A percentile compares a stretch with the other conserved stretches of the same genome.
Evolutionary conservation across 2,113 vertebrate genomes (phyloP).

Genomic region (Syrrhaptes paradoxus): DNA sequence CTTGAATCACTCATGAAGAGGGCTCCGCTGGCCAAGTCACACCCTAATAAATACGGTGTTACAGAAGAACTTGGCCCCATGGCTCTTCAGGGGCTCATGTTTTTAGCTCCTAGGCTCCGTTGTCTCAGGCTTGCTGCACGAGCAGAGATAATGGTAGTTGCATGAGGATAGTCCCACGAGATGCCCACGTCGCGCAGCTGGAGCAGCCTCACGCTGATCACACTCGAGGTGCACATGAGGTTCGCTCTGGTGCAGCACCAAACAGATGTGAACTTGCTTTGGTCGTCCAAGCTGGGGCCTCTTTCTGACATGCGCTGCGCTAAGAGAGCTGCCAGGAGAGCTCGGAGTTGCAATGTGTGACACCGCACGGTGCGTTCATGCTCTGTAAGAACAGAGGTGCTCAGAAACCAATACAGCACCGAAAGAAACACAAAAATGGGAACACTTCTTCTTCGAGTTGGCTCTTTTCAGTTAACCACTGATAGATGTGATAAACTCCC

Average conservation of each 20-base stretch:
- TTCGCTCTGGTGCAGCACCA: background rate
- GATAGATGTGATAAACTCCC: background rate
- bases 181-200: fast-evolving
- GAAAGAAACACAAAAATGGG: background rate
- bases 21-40: background rate
- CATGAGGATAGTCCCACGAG: background rate
- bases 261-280: background rate
- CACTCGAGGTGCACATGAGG: fast-evolving
- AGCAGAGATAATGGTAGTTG: background rate
- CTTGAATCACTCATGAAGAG: background rate
- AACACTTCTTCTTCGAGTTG: background rate
- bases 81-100: background rate
- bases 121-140: background rate
- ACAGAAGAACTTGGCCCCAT: background rate
- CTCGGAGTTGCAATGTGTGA: background rate
- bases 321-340: background rate
- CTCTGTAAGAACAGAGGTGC: background rate
- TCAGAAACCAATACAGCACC: background rate
- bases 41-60: background rate
- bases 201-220: background rate
- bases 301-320: background rate
- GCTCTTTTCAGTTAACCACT: conserved; percentile 41
- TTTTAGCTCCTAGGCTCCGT: background rate
- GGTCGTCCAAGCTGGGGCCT: background rate
- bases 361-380: fast-evolving